These are phyloP conservation scores for Delichon dasypus DNA, from an alignment of 2,797 vertebrate genomes.

Conservation along the genomic window DNA sequence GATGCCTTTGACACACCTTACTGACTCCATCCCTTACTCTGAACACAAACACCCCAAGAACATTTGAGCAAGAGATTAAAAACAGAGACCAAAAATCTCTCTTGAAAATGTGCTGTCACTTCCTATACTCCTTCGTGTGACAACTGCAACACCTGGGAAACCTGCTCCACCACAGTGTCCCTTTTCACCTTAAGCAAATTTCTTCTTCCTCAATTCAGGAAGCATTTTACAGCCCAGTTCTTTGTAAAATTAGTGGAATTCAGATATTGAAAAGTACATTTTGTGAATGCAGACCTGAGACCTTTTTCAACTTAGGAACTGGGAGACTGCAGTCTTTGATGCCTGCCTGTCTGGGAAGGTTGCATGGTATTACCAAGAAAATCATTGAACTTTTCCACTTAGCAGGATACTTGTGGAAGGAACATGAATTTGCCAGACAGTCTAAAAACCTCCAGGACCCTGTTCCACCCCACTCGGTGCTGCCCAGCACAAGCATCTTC, in stretches of 20 bases:
- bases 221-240: background rate
- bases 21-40: background rate
- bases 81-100: background rate
- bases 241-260: background rate
- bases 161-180: background rate
- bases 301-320: background rate
- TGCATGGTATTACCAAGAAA: background rate
- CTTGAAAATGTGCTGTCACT: background rate
- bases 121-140: background rate
- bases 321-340: background rate
- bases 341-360: background rate
- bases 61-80: background rate
- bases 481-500: background rate
- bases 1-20: background rate
- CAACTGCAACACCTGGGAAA: background rate
- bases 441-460: background rate
- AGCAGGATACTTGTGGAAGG: background rate
- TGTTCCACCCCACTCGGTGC: background rate
- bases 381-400: background rate
- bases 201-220: background rate
- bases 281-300: background rate
- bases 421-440: background rate
- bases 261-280: background rate
- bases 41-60: background rate
- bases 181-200: background rate